These are phyloP conservation scores for Crypturellus tataupa DNA, from an alignment of 2,797 vertebrate species.

Conservation along the genomic window DNA sequence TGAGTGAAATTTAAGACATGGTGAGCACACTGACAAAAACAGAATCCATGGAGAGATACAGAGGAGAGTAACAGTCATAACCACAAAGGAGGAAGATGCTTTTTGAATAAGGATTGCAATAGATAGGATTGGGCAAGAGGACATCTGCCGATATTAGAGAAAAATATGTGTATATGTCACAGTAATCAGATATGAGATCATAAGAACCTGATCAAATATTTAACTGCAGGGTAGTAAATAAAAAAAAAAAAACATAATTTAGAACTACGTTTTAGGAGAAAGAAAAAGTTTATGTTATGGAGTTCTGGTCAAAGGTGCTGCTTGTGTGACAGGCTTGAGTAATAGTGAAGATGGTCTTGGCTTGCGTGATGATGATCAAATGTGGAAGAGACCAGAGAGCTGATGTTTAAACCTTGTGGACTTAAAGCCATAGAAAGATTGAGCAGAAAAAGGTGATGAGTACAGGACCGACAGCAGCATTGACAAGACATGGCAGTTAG, in stretches of 20 bases:
- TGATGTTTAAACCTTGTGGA: background rate
- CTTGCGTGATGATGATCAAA: background rate
- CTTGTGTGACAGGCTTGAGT: background rate
- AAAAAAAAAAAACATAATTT: background rate
- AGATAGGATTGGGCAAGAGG: background rate
- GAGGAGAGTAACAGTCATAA: accelerated
- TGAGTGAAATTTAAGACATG: background rate
- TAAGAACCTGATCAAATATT: background rate
- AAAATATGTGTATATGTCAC: background rate
- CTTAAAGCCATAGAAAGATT: background rate
- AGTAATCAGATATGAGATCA: background rate
- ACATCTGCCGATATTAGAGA: background rate
- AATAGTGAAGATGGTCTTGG: background rate
- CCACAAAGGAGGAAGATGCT: background rate
- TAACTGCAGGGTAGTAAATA: background rate
- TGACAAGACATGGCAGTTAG: accelerated
- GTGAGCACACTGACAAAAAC: background rate
- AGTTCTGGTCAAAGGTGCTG: background rate
- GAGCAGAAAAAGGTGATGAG: background rate
- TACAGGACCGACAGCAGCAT: background rate
- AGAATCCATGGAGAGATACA: background rate
- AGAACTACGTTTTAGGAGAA: background rate
- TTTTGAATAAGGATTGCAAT: background rate
- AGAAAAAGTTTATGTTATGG: background rate
- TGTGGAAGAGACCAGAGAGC: background rate